These are phyloP conservation scores for Epistrophella euchroma DNA, from an alignment of 2,888 invertebrate genomes.

Conservation along the genomic window DNA sequence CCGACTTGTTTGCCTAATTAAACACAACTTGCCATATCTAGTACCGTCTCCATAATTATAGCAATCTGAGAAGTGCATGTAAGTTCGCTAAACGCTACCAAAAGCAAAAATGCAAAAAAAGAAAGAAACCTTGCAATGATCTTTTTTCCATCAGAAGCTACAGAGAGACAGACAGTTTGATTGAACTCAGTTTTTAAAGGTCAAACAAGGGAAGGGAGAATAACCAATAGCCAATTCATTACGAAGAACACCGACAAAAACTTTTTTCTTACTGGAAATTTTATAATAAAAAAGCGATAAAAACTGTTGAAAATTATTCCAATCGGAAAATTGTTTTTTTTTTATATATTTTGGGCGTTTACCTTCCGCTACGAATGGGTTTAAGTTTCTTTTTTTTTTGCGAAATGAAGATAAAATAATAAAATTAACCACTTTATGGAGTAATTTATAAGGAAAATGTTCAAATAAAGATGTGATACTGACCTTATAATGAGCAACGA, in stretches of 20 bases:
- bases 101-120: constrained; percentile 49
- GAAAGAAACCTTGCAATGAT: constrained; percentile 55
- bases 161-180: constrained; percentile 35
- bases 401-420: constrained; percentile 21
- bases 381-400: background rate
- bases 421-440: constrained; percentile 16
- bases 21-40: constrained; percentile 8
- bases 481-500: constrained; percentile 69
- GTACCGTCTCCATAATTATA: constrained; percentile 17
- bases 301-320: constrained; percentile 10
- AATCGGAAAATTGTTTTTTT: constrained; percentile 47
- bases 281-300: background rate
- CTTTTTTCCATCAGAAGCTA: constrained; percentile 8
- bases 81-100: constrained; percentile 37
- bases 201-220: constrained; percentile 33
- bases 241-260: background rate
- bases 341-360: constrained; percentile 61
- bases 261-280: constrained; percentile 7
- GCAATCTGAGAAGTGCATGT: constrained; percentile 16
- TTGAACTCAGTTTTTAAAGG: constrained; percentile 43
- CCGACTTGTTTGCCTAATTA: constrained; percentile 19
- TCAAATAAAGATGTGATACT: constrained; percentile 59
- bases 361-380: constrained; percentile 32
- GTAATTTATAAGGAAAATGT: constrained; percentile 2
- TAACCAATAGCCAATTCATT: constrained; percentile 12